Conservation (phyloP, 2,888 invertebrate species). For the Oxyteleia sp. region DNA sequence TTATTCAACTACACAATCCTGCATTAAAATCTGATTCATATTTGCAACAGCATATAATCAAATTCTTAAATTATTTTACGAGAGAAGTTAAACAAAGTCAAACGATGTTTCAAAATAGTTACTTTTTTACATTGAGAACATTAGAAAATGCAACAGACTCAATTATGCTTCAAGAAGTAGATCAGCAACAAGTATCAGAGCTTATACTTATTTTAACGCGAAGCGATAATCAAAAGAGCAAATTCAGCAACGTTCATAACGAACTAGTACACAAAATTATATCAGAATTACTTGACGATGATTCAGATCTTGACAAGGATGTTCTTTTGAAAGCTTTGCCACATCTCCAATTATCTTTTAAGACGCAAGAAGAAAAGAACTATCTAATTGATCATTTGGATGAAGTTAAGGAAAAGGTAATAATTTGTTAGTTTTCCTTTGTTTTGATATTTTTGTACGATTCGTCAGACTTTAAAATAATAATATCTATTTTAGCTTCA, state of each 20-base stretch:
- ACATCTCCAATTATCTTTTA: constrained; percentile 79
- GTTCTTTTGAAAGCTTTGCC: constrained; percentile 82
- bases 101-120: constrained; percentile 90
- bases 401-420: constrained; percentile 76
- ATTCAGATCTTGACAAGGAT: constrained; percentile 79
- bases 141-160: constrained; percentile 92
- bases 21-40: constrained; percentile 90
- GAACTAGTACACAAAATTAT: constrained; percentile 83
- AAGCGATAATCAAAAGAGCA: constrained; percentile 57
- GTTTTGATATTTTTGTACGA: no score
- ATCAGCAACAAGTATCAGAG: constrained; percentile 91
- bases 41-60: constrained; percentile 91
- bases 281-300: constrained; percentile 80
- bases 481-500: no score
- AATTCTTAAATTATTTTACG: constrained; percentile 90
- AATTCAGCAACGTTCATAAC: constrained; percentile 80
- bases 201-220: constrained; percentile 92
- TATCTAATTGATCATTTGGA: constrained; percentile 79
- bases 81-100: constrained; percentile 89
- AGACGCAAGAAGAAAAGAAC: constrained; percentile 77
- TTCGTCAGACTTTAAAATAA: no score
- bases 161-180: constrained; percentile 92
- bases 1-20: constrained; percentile 95
- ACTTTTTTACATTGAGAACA: constrained; percentile 92
- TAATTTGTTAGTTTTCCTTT: no score